Conservation (phyloP, 2,888 invertebrate species). For the Clitarchus hookeri region DNA sequence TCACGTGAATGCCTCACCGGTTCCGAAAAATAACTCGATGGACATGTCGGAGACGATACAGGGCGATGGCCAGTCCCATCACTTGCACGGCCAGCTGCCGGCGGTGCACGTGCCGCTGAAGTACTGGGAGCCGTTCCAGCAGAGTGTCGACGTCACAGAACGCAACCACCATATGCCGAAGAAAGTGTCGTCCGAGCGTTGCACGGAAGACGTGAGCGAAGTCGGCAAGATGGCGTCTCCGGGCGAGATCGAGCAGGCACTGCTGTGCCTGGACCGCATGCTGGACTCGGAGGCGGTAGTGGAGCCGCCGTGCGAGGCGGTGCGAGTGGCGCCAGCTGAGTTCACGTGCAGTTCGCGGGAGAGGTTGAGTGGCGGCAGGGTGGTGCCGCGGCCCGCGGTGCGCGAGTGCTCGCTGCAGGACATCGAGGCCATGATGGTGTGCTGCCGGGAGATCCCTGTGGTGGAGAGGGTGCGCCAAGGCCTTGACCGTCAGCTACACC, state of each 20-base stretch:
- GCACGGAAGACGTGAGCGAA: background rate
- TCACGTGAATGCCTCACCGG: background rate
- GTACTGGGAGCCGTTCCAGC: background rate
- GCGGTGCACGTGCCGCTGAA: no score
- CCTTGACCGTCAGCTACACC: conserved; percentile 1
- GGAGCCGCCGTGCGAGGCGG: conserved; percentile 27
- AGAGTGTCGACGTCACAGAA: background rate
- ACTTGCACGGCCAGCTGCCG: background rate
- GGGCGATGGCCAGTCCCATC: background rate
- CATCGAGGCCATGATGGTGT: conserved; percentile 11
- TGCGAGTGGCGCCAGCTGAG: background rate
- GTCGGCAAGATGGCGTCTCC: background rate
- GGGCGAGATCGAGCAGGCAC: background rate
- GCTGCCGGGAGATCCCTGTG: background rate
- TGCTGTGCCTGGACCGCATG: background rate
- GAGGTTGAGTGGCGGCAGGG: background rate
- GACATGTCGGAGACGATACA: background rate
- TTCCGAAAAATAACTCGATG: background rate
- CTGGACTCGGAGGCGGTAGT: background rate
- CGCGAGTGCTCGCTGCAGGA: background rate
- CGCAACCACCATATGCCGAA: background rate
- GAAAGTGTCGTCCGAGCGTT: background rate
- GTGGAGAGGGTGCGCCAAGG: background rate
- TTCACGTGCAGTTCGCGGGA: conserved; percentile 12
- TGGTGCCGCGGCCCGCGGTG: background rate